Evolutionary conservation across 2,888 invertebrate genomes (phyloP).

Genomic region (Amblyteles armatorius): DNA sequence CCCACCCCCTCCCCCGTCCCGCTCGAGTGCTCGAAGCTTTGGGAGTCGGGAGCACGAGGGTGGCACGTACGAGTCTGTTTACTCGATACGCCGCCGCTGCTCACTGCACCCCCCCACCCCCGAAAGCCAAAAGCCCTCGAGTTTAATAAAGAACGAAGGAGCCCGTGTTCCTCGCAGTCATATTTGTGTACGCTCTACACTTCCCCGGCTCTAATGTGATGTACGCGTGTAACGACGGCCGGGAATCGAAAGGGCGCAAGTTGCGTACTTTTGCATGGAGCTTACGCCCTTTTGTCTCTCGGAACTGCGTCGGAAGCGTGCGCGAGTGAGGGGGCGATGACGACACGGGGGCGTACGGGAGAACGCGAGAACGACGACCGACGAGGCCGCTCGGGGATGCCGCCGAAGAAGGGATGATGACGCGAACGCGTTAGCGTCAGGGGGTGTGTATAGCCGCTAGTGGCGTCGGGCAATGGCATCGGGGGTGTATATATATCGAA

Average conservation of each 20-base stretch:
- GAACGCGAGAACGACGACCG: constrained; percentile 47
- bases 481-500: constrained; percentile 28
- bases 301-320: background rate
- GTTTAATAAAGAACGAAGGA: constrained; percentile 77
- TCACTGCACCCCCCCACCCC: background rate
- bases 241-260: background rate
- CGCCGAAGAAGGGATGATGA: constrained; percentile 55
- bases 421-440: constrained; percentile 43
- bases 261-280: too few species aligned
- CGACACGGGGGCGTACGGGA: constrained; percentile 44
- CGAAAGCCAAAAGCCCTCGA: constrained; percentile 78
- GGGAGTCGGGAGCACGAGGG: constrained; percentile 15
- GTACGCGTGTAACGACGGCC: constrained; percentile 5
- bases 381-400: constrained; percentile 39
- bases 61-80: constrained; percentile 69
- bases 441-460: constrained; percentile 13
- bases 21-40: constrained; percentile 15
- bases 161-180: constrained; percentile 53
- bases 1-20: background rate
- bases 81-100: constrained; percentile 68
- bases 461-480: constrained; percentile 38
- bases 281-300: too few species aligned
- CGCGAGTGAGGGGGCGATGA: constrained; percentile 43
- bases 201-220: constrained; percentile 20
- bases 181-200: constrained; percentile 6